Percentiles rank a stretch among this genome's conserved stretches.
phyloP scores from a whole-genome alignment of 2,113 vertebrate species.

The Sturnira hondurensis region DNA sequence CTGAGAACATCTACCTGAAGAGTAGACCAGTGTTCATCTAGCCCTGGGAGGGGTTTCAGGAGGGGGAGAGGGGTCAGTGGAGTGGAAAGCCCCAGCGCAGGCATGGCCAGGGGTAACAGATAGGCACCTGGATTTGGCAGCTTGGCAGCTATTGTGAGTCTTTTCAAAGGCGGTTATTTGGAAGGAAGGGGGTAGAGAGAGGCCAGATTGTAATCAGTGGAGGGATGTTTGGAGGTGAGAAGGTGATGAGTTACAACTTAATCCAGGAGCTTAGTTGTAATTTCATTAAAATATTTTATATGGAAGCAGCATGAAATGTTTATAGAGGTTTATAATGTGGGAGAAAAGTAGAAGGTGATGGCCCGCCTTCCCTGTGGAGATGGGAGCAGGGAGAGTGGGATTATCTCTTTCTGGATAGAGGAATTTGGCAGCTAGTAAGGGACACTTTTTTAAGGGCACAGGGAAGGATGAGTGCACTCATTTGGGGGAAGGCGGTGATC shows the following conservation, averaged over 20 bases:
- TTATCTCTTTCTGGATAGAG: not conserved
- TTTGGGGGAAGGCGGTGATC: not conserved
- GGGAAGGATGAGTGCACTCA: not conserved
- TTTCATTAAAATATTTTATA: not conserved
- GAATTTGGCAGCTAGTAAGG: not conserved
- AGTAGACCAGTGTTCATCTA: not conserved
- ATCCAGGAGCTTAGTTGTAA: not conserved
- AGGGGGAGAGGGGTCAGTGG: too few relatives aligned
- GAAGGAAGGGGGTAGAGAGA: not conserved
- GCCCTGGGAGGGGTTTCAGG: not conserved
- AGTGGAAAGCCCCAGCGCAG: not conserved
- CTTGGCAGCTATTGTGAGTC: not conserved
- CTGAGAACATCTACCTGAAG: not conserved
- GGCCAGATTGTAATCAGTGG: not conserved
- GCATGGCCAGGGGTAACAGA: not conserved
- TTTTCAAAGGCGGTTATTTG: not conserved
- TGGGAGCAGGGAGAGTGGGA: not conserved
- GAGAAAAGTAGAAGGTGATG: not conserved
- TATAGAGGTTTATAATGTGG: not conserved
- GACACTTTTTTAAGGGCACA: not conserved
- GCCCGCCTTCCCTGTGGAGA: not conserved
- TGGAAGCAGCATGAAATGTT: not conserved
- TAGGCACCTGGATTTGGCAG: not conserved
- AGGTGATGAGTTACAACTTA: not conserved
- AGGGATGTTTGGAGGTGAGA: not conserved